Conservation (phyloP, 2,113 vertebrate genomes). For the Erythrocercus mccallii region DNA sequence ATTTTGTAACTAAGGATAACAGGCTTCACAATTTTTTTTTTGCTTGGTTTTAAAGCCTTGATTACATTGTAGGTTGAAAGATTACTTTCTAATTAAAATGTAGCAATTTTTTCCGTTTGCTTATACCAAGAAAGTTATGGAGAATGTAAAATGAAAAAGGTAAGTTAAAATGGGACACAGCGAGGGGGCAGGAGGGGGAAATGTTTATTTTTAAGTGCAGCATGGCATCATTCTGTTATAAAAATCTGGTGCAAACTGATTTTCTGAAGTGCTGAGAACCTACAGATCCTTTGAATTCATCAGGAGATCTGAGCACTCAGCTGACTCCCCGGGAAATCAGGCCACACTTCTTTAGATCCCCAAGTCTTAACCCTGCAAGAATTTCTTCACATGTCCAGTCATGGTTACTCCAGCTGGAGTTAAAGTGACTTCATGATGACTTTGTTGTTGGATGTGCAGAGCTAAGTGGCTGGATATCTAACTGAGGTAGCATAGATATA, state of each 20-base stretch:
- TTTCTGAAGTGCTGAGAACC: slow-evolving; percentile 17
- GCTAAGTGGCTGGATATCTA: neutral
- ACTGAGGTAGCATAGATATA: neutral
- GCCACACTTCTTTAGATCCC: neutral
- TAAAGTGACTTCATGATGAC: neutral
- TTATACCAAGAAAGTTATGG: neutral
- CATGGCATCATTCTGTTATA: slow-evolving; percentile 60
- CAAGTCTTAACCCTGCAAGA: neutral
- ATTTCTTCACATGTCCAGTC: neutral
- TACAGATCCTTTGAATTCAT: slow-evolving; percentile 48
- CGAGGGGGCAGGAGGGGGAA: neutral
- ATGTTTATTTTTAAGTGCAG: slow-evolving; percentile 55
- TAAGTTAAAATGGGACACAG: slow-evolving; percentile 43
- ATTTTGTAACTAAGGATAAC: slow-evolving; percentile 20
- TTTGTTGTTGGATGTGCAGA: neutral
- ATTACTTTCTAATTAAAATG: slow-evolving; percentile 28
- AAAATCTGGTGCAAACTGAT: slow-evolving; percentile 40
- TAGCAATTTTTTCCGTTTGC: neutral
- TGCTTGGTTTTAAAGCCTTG: neutral
- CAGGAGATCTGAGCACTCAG: neutral
- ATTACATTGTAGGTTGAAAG: slow-evolving; percentile 9
- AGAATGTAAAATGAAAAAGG: neutral
- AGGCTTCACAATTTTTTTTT: neutral
- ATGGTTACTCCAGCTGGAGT: neutral
- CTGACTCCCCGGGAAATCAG: slow-evolving; percentile 5